These are phyloP conservation scores for Meles meles DNA, from an alignment of 2,113 vertebrate species.

Conservation along the genomic window DNA sequence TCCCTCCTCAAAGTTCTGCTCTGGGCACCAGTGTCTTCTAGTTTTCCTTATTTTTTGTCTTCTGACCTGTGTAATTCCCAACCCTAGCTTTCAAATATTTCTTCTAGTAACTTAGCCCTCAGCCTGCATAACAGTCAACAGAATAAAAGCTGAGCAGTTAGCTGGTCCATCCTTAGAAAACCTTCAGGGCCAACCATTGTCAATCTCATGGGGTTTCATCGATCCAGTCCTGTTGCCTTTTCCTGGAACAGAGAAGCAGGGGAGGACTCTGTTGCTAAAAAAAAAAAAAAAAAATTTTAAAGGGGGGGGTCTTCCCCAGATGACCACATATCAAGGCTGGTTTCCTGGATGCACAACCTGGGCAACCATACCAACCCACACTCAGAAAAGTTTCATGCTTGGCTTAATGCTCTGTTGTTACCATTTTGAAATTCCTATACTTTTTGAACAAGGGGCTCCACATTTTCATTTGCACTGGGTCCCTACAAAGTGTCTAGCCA, in stretches of 20 bases:
- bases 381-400: background rate
- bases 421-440: background rate
- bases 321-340: background rate
- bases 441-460: background rate
- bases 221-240: background rate
- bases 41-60: background rate
- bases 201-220: background rate
- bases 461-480: background rate
- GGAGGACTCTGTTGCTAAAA: background rate
- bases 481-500: too few species aligned
- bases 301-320: background rate
- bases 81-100: background rate
- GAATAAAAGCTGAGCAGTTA: background rate
- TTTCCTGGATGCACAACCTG: too few species aligned
- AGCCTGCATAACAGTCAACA: background rate
- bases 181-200: background rate
- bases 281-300: background rate
- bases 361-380: fast-evolving
- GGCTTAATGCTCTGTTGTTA: background rate
- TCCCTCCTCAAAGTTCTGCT: background rate
- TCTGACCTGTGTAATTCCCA: background rate
- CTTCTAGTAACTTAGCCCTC: background rate
- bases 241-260: background rate
- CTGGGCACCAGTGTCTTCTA: background rate
- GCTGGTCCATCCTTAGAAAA: background rate